A percentile compares a stretch with the other conserved stretches of the same genome.
These are phyloP conservation scores for Lepidothrix coronata DNA, from an alignment of 2,113 vertebrate genomes.

Conservation along the genomic window DNA sequence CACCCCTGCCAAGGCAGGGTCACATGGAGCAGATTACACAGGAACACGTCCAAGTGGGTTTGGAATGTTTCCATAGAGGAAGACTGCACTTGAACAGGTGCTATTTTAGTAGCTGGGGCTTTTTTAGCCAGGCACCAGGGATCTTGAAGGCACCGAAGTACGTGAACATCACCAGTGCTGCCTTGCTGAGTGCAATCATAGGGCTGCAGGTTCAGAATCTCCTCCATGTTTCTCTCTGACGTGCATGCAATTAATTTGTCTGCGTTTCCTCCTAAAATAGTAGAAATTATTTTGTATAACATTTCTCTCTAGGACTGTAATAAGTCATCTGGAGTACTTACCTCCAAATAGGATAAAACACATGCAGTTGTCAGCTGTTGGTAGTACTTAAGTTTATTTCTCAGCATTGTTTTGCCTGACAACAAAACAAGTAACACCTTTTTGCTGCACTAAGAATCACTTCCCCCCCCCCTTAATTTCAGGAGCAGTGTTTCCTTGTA, in stretches of 20 bases:
- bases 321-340: background rate
- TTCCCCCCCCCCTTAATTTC: background rate
- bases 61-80: background rate
- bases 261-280: rapidly evolving
- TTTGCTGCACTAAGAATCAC: rapidly evolving
- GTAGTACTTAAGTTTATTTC: background rate
- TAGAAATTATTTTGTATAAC: background rate
- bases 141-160: background rate
- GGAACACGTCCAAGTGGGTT: rapidly evolving
- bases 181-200: background rate
- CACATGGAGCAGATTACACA: background rate
- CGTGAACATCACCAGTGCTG: background rate
- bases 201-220: background rate
- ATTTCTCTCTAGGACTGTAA: background rate
- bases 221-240: rapidly evolving
- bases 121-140: background rate
- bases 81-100: background rate
- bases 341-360: background rate
- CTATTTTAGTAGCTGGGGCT: background rate
- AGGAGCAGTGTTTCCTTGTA: background rate
- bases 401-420: background rate
- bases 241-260: rapidly evolving
- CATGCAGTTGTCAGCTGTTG: background rate
- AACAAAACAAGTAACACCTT: background rate
- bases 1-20: background rate